Evolutionary conservation across 2,113 vertebrate species (phyloP).

Genomic region (Gymnorhina tibicen): DNA sequence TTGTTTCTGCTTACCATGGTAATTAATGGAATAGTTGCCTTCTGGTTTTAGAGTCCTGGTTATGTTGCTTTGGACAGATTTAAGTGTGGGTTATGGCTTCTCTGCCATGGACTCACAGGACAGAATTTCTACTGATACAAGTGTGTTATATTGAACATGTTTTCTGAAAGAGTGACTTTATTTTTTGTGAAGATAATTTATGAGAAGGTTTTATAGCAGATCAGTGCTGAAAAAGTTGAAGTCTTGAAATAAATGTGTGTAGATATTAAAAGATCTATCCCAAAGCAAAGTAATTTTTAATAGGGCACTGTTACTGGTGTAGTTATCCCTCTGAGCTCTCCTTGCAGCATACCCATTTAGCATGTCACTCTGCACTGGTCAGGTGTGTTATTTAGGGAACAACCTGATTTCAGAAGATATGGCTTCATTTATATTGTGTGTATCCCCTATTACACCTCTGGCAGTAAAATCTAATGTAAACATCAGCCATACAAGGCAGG

Average conservation of each 20-base stretch:
- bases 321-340: background rate
- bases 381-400: background rate
- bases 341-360: background rate
- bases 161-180: conserved; percentile 16
- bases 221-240: background rate
- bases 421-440: background rate
- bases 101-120: background rate
- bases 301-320: background rate
- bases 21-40: background rate
- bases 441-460: background rate
- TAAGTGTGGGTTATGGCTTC: background rate
- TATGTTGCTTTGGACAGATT: background rate
- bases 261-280: background rate
- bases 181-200: conserved; percentile 60
- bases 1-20: background rate
- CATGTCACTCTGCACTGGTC: background rate
- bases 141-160: background rate
- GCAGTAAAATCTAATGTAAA: background rate
- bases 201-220: conserved; percentile 40
- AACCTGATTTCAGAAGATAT: background rate
- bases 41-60: background rate
- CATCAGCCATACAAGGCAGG: background rate
- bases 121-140: conserved; percentile 8
- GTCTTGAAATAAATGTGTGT: background rate
- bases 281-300: background rate